Conservation (phyloP, 2,888 invertebrate genomes). For the Ochropleura plecta region DNA sequence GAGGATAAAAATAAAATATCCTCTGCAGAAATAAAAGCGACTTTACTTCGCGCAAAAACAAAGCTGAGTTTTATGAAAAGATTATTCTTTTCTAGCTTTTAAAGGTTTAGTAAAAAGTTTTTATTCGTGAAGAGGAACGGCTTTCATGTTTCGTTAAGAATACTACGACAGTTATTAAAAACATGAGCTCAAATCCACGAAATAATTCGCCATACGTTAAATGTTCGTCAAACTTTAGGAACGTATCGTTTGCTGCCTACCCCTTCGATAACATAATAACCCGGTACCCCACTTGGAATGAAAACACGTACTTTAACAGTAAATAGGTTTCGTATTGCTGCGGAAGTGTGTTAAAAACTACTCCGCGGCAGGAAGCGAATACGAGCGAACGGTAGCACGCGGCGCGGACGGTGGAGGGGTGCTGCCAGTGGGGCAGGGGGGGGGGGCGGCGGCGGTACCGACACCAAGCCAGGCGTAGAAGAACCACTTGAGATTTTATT, state of each 20-base stretch:
- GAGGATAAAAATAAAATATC: not conserved
- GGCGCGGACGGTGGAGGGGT: not conserved
- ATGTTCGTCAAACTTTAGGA: not conserved
- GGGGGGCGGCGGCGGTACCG: not conserved
- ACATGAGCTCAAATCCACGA: not conserved
- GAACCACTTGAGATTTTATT: not conserved
- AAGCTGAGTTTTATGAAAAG: not conserved
- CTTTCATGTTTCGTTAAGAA: not conserved
- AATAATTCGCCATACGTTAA: not conserved
- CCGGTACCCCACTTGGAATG: slow-evolving; percentile 41
- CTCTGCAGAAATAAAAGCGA: slow-evolving; percentile 16
- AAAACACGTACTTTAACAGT: slow-evolving; percentile 51
- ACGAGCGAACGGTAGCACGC: slow-evolving; percentile 45
- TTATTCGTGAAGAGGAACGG: not conserved
- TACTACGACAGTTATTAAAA: not conserved
- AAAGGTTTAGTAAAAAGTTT: not conserved
- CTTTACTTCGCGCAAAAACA: not conserved
- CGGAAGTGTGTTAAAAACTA: slow-evolving; percentile 67
- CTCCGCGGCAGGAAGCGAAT: slow-evolving; percentile 59
- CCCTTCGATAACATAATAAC: slow-evolving; percentile 23
- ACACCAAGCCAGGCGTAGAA: slow-evolving; percentile 1
- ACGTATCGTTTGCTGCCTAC: not conserved
- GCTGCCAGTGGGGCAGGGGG: slow-evolving; percentile 1
- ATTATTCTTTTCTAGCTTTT: not conserved
- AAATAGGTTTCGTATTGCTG: slow-evolving; percentile 57